phyloP scores from a whole-genome alignment of 2,113 vertebrate genomes.

The Aptenodytes forsteri region DNA sequence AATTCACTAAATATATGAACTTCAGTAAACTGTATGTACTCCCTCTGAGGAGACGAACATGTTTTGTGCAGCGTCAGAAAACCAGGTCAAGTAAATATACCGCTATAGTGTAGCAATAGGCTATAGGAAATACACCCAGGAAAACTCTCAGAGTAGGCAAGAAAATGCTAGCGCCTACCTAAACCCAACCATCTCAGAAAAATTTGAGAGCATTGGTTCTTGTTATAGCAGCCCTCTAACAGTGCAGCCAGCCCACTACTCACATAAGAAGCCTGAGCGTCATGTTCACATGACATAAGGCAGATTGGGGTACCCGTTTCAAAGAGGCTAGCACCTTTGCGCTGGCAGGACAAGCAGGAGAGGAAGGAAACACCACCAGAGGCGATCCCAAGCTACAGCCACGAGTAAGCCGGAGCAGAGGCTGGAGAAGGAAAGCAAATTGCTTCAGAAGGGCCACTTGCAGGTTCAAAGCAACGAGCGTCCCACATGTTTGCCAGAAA shows the following conservation, averaged over 20 bases:
- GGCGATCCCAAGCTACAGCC: neutral
- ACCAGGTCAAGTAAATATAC: neutral
- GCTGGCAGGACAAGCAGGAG: neutral
- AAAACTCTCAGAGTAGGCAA: neutral
- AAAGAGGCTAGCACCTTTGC: neutral
- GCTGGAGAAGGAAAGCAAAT: neutral
- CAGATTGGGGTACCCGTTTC: neutral
- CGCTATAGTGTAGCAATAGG: neutral
- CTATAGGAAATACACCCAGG: neutral
- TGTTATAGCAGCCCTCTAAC: neutral
- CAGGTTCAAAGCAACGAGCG: neutral
- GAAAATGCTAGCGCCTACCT: neutral
- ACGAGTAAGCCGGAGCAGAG: neutral
- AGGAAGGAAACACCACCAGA: neutral
- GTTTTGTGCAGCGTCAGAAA: neutral
- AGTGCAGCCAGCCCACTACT: neutral
- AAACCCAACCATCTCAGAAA: neutral
- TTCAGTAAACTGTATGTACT: neutral
- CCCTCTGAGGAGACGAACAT: neutral
- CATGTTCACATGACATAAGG: fast-evolving
- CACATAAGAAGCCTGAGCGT: neutral
- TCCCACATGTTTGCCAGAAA: neutral
- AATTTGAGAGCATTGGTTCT: neutral
- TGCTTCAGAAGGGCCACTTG: neutral
- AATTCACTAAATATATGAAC: neutral